phyloP scores from a whole-genome alignment of 2,888 invertebrate genomes.

The Margaritifera margaritifera region DNA sequence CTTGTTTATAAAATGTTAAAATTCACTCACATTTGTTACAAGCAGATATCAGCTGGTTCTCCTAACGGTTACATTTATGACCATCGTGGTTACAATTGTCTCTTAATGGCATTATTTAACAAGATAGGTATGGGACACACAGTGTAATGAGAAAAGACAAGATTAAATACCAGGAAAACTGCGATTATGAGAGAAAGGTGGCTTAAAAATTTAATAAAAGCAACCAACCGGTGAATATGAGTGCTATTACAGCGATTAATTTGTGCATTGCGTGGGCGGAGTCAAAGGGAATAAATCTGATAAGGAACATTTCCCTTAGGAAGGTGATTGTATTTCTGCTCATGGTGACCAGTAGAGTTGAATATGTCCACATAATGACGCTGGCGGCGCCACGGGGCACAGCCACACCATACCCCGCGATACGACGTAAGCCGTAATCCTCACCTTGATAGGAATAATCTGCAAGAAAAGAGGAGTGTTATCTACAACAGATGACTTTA shows the following conservation, averaged over 20 bases:
- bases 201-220: not conserved
- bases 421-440: slow-evolving; percentile 77
- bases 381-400: slow-evolving; percentile 79
- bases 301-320: slow-evolving; percentile 77
- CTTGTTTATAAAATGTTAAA: too few relatives aligned
- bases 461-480: slow-evolving; percentile 40
- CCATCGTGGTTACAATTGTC: too few relatives aligned
- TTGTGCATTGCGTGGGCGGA: slow-evolving; percentile 77
- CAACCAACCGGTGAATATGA: slow-evolving; percentile 76
- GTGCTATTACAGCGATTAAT: slow-evolving; percentile 77
- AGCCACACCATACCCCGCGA: slow-evolving; percentile 78
- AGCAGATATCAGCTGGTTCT: too few relatives aligned
- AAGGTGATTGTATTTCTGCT: slow-evolving; percentile 78
- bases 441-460: slow-evolving; percentile 78
- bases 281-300: slow-evolving; percentile 78
- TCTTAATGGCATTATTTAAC: too few relatives aligned
- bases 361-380: slow-evolving; percentile 79
- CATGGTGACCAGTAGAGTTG: slow-evolving; percentile 78
- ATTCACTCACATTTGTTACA: too few relatives aligned
- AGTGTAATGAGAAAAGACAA: too few relatives aligned
- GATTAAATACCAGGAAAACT: too few relatives aligned
- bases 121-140: too few relatives aligned
- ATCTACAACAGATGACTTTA: too few relatives aligned
- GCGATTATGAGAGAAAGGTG: too few relatives aligned
- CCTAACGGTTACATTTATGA: too few relatives aligned